A percentile compares a stretch with the other conserved stretches of the same genome.
These are phyloP conservation scores for Phalacrocorax brasilianus DNA, from an alignment of 2,113 vertebrate genomes.

Conservation along the genomic window DNA sequence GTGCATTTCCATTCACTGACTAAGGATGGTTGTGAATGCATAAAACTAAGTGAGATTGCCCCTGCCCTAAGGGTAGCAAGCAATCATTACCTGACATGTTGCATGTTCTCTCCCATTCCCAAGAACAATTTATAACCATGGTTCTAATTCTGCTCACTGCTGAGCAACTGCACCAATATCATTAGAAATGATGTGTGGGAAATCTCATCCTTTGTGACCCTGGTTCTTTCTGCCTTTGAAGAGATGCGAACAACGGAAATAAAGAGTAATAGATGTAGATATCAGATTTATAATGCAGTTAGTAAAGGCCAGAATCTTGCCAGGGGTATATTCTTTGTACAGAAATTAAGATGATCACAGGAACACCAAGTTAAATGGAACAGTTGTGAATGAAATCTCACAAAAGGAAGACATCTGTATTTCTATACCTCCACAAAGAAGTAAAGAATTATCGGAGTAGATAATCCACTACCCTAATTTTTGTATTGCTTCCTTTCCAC, in stretches of 20 bases:
- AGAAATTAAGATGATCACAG: slow-evolving; percentile 18
- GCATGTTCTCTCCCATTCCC: background rate
- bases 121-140: background rate
- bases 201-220: background rate
- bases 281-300: background rate
- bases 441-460: background rate
- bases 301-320: background rate
- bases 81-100: background rate
- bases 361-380: background rate
- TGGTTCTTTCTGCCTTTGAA: background rate
- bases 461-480: background rate
- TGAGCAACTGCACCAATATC: background rate
- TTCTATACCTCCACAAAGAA: background rate
- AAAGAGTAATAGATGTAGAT: background rate
- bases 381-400: background rate
- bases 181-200: background rate
- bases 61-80: background rate
- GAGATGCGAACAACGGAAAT: background rate
- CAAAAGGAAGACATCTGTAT: background rate
- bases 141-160: background rate
- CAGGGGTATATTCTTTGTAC: background rate
- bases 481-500: background rate
- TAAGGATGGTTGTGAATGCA: background rate
- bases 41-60: background rate
- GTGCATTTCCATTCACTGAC: background rate